Evolutionary conservation across 1,140 invertebrate genomes (phyloP), one percentile per base, ranked within the genome.

Genomic region (Lordiphosa clarofinis): DNA sequence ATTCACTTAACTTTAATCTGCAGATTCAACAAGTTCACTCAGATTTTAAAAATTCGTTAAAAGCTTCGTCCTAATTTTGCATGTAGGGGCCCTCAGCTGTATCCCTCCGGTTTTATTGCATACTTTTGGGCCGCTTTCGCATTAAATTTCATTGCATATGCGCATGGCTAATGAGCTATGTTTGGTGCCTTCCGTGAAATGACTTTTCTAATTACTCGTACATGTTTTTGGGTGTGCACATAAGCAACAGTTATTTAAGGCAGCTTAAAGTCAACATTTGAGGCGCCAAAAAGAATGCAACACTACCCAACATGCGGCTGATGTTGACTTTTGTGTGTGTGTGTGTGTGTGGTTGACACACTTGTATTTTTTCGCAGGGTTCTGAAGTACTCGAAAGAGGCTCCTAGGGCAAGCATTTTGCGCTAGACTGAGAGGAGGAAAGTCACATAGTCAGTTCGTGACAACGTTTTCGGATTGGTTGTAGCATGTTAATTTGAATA

Each of bases 181-280:
- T 43, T 65, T 60, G 11, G 28, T 38, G 46, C 4, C 10, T 37
- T 33, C 11, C 15, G 28, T 19, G 12, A 56, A 55, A 43, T 53
- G 64, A 65, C 66, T 71, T 58, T 56, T 57, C 73, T 78, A 72
- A 76, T 78, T 76, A 67, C 62, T 53, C 68, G 47, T 44, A 60
- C 56, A 59, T 42, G 28, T 43, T 43, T 43, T 57, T 62, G 49
- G 43, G 37, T 38, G 53, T 42, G 33, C 9, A 43, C 15, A 42
- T 68, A 37, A 68, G 73, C 68, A 73, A 78, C 75, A 73, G 58
- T 78, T 78, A 78, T 78, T 70, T 69, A 75, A 70, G 66, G 54
- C 57, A 52, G 68, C 47, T 50, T 53, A 58, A 61, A 56, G 48
- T 44, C 67, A 73, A 73, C 70, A 73, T 62, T 73, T 58, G 58